Evolutionary conservation across 1,140 invertebrate species (phyloP).

Genomic region (Hestina assimilis): DNA sequence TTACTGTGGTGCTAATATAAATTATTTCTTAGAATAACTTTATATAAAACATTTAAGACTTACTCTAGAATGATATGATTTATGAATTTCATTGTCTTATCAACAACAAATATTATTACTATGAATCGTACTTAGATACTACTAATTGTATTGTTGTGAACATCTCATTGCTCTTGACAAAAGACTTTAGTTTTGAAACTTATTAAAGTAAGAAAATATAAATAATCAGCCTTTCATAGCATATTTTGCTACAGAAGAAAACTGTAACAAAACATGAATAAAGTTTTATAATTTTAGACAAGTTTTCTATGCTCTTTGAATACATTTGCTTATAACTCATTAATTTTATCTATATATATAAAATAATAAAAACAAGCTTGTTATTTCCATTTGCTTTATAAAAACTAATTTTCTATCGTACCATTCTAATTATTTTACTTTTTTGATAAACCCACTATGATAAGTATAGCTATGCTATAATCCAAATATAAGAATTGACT

Average conservation of each 20-base stretch:
- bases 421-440: too few species aligned
- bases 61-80: conserved; percentile 62
- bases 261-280: too few species aligned
- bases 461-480: conserved; percentile 55
- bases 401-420: too few species aligned
- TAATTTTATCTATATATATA: too few species aligned
- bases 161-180: too few species aligned
- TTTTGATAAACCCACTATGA: neutral
- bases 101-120: conserved; percentile 5
- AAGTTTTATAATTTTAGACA: too few species aligned
- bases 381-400: too few species aligned
- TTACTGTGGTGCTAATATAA: conserved; percentile 1
- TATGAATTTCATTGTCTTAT: conserved; percentile 31
- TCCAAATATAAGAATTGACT: conserved; percentile 55
- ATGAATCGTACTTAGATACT: conserved; percentile 1
- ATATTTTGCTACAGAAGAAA: too few species aligned
- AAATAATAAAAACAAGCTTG: too few species aligned
- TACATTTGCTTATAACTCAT: too few species aligned
- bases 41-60: conserved; percentile 24
- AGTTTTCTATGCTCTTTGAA: too few species aligned
- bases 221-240: neutral
- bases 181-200: neutral
- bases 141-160: neutral
- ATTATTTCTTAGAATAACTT: conserved; percentile 8
- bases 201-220: neutral